These are phyloP conservation scores for Arvicanthis niloticus DNA, from an alignment of 2,113 vertebrate genomes.

Conservation along the genomic window DNA sequence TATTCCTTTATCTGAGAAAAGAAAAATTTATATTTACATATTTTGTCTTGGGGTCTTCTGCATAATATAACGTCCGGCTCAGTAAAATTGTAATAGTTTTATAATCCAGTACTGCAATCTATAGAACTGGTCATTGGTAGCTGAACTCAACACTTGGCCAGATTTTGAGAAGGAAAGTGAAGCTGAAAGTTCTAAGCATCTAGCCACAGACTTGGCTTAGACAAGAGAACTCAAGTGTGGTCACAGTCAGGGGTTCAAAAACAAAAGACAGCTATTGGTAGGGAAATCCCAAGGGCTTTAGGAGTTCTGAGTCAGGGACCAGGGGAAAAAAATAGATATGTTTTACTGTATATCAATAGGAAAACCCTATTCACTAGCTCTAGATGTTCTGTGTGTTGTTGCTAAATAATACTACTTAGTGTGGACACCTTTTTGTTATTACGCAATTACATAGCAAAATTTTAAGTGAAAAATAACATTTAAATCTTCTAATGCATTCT, in stretches of 20 bases:
- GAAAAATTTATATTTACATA: too few species aligned
- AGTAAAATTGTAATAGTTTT: neutral
- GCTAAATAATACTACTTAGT: slow-evolving; percentile 23
- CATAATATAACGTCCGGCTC: neutral
- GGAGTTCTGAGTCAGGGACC: neutral
- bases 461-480: slow-evolving; percentile 11
- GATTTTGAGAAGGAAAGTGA: neutral
- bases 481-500: neutral
- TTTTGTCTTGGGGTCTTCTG: neutral
- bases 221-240: neutral
- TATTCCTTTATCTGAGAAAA: too few species aligned
- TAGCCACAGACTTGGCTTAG: neutral
- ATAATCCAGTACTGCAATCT: neutral
- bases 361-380: slow-evolving; percentile 38
- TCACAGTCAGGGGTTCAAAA: neutral
- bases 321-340: neutral
- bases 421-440: neutral
- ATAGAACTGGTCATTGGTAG: neutral
- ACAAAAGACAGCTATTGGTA: neutral
- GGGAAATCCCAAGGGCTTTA: neutral
- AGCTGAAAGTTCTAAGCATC: neutral
- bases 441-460: neutral
- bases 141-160: neutral
- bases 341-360: neutral
- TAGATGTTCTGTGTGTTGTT: neutral